These are phyloP conservation scores for Brachionus koreanus DNA, from an alignment of 1,140 invertebrate species.

Conservation along the genomic window DNA sequence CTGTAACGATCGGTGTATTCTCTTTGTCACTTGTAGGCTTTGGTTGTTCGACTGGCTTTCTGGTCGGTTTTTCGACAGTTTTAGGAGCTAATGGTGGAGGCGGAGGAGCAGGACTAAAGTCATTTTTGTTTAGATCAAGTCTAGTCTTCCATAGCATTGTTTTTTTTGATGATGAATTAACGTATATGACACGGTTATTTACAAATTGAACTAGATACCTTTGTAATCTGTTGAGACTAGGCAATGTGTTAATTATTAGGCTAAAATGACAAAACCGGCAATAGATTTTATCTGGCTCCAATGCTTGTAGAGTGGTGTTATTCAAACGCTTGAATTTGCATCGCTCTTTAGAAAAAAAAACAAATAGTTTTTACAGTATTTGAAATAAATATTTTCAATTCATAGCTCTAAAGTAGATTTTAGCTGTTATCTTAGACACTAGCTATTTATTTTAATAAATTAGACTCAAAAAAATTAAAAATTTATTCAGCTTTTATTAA, in stretches of 20 bases:
- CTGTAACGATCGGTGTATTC: background rate
- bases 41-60: background rate
- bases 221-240: slow-evolving; percentile 27
- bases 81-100: background rate
- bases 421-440: no score
- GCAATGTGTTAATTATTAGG: slow-evolving; percentile 24
- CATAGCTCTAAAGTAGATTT: no score
- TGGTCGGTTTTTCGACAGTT: background rate
- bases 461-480: no score
- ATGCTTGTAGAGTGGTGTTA: background rate
- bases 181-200: slow-evolving; percentile 44
- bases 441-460: no score
- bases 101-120: background rate
- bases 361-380: no score
- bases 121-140: background rate
- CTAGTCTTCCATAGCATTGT: slow-evolving; percentile 37
- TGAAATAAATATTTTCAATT: no score
- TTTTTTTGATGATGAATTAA: slow-evolving; percentile 38
- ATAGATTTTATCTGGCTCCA: slow-evolving; percentile 3
- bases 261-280: slow-evolving; percentile 40
- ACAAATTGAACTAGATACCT: slow-evolving; percentile 36
- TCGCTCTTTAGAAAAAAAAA: slow-evolving; percentile 4
- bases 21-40: background rate
- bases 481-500: no score
- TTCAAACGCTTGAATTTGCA: slow-evolving; percentile 20